Percentiles rank a stretch among this genome's conserved stretches.
Conservation (phyloP, 1,140 invertebrate species). For the Pissodes strobi region DNA sequence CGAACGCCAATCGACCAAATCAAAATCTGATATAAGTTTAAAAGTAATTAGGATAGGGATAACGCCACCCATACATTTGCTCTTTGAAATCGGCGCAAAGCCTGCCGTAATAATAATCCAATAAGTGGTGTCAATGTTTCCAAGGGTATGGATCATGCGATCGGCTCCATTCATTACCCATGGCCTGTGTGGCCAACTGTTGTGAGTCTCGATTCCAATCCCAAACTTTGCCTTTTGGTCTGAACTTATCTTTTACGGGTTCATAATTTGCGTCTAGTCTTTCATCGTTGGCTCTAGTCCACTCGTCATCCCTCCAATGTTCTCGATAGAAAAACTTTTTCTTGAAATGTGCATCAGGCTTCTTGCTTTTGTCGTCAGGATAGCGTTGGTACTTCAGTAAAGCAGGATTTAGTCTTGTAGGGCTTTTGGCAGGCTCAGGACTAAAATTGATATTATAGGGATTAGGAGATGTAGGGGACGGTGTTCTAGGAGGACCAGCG, state of each 20-base stretch:
- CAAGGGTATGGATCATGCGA: slow-evolving; percentile 37
- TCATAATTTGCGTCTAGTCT: slow-evolving; percentile 35
- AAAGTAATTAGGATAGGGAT: slow-evolving; percentile 37
- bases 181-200: slow-evolving; percentile 12
- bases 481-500: slow-evolving; percentile 67
- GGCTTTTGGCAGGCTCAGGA: slow-evolving; percentile 50
- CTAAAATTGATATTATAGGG: slow-evolving; percentile 54
- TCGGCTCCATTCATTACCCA: slow-evolving; percentile 36
- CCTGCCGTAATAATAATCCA: slow-evolving; percentile 36
- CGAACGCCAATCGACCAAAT: neutral
- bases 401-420: slow-evolving; percentile 54
- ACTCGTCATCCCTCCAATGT: slow-evolving; percentile 61
- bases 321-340: slow-evolving; percentile 78
- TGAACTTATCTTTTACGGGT: slow-evolving; percentile 57
- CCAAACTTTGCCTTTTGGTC: slow-evolving; percentile 77
- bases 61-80: slow-evolving; percentile 37
- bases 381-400: slow-evolving; percentile 68
- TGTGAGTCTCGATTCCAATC: slow-evolving; percentile 62
- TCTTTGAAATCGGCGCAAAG: slow-evolving; percentile 42
- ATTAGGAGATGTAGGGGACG: slow-evolving; percentile 66
- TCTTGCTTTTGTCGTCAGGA: slow-evolving; percentile 58
- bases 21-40: slow-evolving; percentile 36
- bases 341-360: slow-evolving; percentile 71
- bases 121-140: slow-evolving; percentile 42
- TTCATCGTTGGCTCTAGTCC: slow-evolving; percentile 44